Base-by-base conservation (phyloP, 2,113 vertebrate genomes). In the Amia ocellicauda region DNA sequence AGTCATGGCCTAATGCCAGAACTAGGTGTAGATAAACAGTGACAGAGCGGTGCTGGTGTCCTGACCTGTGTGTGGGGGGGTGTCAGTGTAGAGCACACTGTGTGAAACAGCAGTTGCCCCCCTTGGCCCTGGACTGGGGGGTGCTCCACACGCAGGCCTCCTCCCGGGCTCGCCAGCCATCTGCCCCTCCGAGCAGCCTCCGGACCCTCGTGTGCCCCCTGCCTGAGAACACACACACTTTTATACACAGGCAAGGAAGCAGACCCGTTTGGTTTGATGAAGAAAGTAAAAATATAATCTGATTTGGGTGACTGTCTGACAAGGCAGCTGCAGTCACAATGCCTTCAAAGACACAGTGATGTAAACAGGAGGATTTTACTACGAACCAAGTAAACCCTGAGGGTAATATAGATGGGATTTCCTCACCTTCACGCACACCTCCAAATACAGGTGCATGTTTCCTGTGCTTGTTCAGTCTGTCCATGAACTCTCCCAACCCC, bases 81-180 rank as follows among this genome's bases (percentile, higher is more conserved):
- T 43, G 36, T 58, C 67, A 4, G 78, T 79, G 3, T 85, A 85
- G 60, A 89, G 64, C 26, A 82, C 56, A 14, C 81, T 81, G 29
- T 85, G 80, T 77, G 42, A 80, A 73, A 53, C 70, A 75, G 0
- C 64, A n/a, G 71, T 78, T 26, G 79, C 82, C 23, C 82, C 80
- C 0, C 54, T n/a, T n/a, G 76, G 3, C 80, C 79, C 20, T 86
- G 62, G 14, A 86, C 62, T 0, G 69, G 81, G 4, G 78, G 84
- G 20, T 84, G 84, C 3, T 70, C 70, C 26, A 85, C 76, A 69
- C 71, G 76, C n/a, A 89, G 77, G 36, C 83, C 40, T 4, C 24
- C 55, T 13, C 41, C 63, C 36, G 13, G 5, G 14, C 22, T 45
- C 1, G 54, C 31, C 53, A 22, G 27, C n/a, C 17, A 16, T 23